A percentile compares a stretch with the other conserved stretches of the same genome.
phyloP scores from a whole-genome alignment of 1,140 invertebrate species.

The Zaprionus africanus region DNA sequence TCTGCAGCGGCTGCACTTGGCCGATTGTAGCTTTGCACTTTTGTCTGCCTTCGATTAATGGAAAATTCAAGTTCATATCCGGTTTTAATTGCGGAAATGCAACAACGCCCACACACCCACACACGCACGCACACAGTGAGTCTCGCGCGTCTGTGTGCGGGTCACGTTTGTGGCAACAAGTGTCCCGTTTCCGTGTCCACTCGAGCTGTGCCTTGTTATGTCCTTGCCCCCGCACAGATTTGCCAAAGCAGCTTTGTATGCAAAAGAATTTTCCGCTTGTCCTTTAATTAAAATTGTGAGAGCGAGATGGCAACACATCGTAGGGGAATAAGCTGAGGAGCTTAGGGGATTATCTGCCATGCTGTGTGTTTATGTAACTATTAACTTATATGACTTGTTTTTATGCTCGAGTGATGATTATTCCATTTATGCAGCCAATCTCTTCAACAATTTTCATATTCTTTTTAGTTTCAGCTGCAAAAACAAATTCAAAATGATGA shows the following conservation, averaged over 20 bases:
- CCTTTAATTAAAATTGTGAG: conserved; percentile 49
- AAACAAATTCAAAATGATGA: conserved; percentile 56
- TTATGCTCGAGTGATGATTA: not conserved
- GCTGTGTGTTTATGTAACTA: not conserved
- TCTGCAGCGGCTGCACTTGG: conserved; percentile 5
- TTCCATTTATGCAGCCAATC: not conserved
- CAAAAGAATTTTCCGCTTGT: conserved; percentile 11
- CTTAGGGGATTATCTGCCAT: not conserved
- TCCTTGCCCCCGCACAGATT: not conserved
- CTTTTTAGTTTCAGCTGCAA: conserved; percentile 34
- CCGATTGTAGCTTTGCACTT: conserved; percentile 16
- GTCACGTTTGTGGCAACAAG: conserved; percentile 78
- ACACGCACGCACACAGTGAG: not conserved
- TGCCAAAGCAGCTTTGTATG: conserved; percentile 5
- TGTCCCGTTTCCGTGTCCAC: conserved; percentile 29
- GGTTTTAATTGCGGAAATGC: conserved; percentile 79
- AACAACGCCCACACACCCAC: not conserved
- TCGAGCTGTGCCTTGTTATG: conserved; percentile 29
- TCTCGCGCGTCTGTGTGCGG: conserved; percentile 30
- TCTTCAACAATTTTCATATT: not conserved
- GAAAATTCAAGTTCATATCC: conserved; percentile 57
- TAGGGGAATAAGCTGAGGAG: not conserved
- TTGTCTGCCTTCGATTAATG: conserved; percentile 22
- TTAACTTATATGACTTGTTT: not conserved
- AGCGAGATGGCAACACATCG: not conserved